Evolutionary conservation across 2,113 vertebrate species (phyloP), one percentile per base, ranked within the genome.

Genomic region (Recurvirostra avosetta): DNA sequence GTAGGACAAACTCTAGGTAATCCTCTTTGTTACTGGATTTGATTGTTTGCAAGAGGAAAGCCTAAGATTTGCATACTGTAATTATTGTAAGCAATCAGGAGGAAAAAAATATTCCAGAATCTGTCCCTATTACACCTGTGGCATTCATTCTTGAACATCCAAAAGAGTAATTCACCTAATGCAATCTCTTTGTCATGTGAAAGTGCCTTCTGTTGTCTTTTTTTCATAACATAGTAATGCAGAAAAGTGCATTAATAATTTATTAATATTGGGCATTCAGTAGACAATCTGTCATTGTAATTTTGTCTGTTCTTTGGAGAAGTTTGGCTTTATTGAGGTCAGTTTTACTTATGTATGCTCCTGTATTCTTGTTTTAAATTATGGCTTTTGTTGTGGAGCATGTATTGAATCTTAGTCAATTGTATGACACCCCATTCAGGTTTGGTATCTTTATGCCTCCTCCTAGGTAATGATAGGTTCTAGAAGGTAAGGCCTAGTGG

Each of bases 231-330:
- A 25, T 25, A 17, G 1, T 8, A 63, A 59, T 0, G 4, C 11
- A 29, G 36, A 75, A 71, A 92, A 83, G 1, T n/a, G 6, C 17
- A 71, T 40, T 84, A 38, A 34, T 15, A 70, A 58, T 62, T 62
- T 62, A 74, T 62, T 81, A 73, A 66, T 32, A 62, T 47, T 59
- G 12, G 15, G 6, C 34, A 73, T 77, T 94, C 66, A 86, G 68
- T 47, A 73, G 61, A 40, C 49, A 63, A 63, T 84, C 20, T 73
- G 18, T 66, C 43, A 75, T 40, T 55, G 62, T 85, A 81, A 89
- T 67, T 91, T 78, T 93, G 52, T 67, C 82, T 94, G 73, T 86
- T 72, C 52, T 81, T 94, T 95, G 52, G 65, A 79, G 36, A 92
- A 45, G 34, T 90, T 79, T 95, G 84, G 49, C 52, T 92, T 88